Percentiles rank a stretch among this genome's conserved stretches.
Evolutionary conservation across 30 jellyfish, hydroid and myxozoan species (phyloP).

Genomic region (Aurelia sp.): DNA sequence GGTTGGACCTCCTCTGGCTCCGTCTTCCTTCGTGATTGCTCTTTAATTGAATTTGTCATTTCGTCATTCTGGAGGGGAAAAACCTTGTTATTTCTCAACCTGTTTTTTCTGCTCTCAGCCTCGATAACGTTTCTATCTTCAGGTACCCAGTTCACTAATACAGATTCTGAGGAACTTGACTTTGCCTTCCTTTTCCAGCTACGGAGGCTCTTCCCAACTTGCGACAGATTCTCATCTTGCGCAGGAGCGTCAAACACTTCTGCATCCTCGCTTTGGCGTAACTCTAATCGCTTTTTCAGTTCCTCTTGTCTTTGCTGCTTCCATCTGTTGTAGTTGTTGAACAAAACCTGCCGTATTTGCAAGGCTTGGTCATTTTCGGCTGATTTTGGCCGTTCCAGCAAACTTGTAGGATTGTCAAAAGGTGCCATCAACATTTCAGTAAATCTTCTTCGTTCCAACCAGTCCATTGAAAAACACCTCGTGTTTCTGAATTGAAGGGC

Average conservation of each 20-base stretch:
- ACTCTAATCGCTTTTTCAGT: background rate
- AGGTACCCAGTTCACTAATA: slow-evolving; percentile 4
- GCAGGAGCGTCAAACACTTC: slow-evolving; percentile 24
- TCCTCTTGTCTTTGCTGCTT: slow-evolving; percentile 20
- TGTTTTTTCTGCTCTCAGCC: slow-evolving; percentile 1
- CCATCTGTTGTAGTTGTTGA: slow-evolving; percentile 38
- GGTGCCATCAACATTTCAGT: slow-evolving; percentile 51
- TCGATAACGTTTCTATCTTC: slow-evolving; percentile 11
- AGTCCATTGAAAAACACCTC: slow-evolving; percentile 23
- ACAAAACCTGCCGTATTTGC: slow-evolving; percentile 20
- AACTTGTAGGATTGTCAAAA: background rate
- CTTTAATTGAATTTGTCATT: no score
- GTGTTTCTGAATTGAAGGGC: slow-evolving; percentile 42
- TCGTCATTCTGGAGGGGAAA: background rate
- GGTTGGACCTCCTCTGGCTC: no score
- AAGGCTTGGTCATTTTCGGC: slow-evolving; percentile 20
- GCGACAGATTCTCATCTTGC: slow-evolving; percentile 7
- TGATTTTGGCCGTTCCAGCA: background rate
- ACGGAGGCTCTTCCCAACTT: slow-evolving; percentile 44
- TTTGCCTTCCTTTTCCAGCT: slow-evolving; percentile 52
- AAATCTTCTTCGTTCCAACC: slow-evolving; percentile 26
- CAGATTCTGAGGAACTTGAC: background rate
- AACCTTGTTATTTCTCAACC: background rate
- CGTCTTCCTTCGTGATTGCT: no score
- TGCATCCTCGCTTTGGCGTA: background rate